phyloP scores from a whole-genome alignment of 1,140 invertebrate species.

The Apis laboriosa region DNA sequence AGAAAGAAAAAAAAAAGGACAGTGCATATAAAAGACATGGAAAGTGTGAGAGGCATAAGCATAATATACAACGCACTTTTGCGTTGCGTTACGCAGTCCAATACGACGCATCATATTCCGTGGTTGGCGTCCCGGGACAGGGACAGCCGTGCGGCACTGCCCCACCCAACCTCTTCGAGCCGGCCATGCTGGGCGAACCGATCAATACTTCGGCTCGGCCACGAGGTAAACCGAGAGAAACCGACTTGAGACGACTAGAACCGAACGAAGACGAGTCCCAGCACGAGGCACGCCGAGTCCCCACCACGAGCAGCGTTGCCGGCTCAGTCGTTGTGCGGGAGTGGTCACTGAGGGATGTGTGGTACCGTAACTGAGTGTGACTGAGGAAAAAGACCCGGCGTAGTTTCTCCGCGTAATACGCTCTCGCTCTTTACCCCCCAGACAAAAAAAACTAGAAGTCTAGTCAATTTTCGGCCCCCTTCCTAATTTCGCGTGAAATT shows the following conservation, averaged over 20 bases:
- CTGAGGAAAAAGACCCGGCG: constrained; percentile 64
- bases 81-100: neutral
- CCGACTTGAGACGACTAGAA: constrained; percentile 45
- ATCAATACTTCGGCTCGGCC: constrained; percentile 68
- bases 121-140: constrained; percentile 52
- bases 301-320: constrained; percentile 73
- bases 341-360: constrained; percentile 79
- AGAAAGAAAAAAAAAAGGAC: neutral
- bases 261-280: constrained; percentile 59
- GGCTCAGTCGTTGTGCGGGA: constrained; percentile 80
- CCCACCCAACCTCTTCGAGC: constrained; percentile 67
- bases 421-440: constrained; percentile 49
- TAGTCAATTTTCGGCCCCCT: constrained; percentile 39
- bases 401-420: constrained; percentile 66
- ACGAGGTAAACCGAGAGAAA: constrained; percentile 30
- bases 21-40: neutral
- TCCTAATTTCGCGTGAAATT: constrained; percentile 32
- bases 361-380: constrained; percentile 73
- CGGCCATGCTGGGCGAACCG: constrained; percentile 65
- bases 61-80: neutral
- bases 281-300: constrained; percentile 70
- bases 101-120: constrained; percentile 22
- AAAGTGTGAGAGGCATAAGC: neutral
- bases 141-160: constrained; percentile 65
- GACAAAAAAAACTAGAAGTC: constrained; percentile 46